Evolutionary conservation across 2,113 vertebrate species (phyloP).

Genomic region (Ciconia maguari): DNA sequence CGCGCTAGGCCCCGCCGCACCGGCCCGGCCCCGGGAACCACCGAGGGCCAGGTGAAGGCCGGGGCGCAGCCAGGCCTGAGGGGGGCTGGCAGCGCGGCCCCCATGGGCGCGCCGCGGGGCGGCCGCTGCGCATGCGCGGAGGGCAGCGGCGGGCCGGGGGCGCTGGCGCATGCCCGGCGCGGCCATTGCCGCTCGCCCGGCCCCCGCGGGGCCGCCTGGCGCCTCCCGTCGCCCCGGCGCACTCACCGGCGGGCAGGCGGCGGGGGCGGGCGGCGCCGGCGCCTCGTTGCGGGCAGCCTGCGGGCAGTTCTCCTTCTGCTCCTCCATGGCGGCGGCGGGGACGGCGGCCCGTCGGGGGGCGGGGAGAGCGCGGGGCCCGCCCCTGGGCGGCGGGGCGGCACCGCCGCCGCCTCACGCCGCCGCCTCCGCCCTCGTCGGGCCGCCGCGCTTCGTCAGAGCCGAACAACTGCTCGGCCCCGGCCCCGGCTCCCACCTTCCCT

Average conservation of each 20-base stretch:
- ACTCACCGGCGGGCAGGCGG: neutral
- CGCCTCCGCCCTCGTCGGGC: too few species aligned
- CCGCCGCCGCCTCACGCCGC: too few species aligned
- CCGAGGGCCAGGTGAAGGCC: too few species aligned
- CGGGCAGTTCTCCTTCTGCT: neutral
- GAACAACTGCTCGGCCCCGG: rapidly evolving
- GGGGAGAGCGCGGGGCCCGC: neutral
- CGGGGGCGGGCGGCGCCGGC: neutral
- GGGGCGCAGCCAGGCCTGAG: neutral
- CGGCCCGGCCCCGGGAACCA: too few species aligned
- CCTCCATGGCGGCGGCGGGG: neutral
- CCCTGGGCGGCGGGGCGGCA: neutral
- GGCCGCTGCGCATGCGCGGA: neutral
- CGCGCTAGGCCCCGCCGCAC: too few species aligned
- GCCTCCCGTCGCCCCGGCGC: too few species aligned
- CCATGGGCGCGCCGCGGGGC: neutral
- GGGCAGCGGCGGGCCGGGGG: neutral
- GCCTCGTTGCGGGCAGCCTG: neutral
- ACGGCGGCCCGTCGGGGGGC: neutral
- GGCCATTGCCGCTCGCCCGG: too few species aligned
- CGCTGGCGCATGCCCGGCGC: neutral
- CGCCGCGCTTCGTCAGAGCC: rapidly evolving
- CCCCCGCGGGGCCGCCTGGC: too few species aligned
- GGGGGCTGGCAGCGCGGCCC: rapidly evolving
- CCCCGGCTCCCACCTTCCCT: rapidly evolving